Percentiles rank a stretch among this genome's conserved stretches.
These are phyloP conservation scores for Fratercula arctica DNA, from an alignment of 2,797 vertebrate genomes.

Conservation along the genomic window DNA sequence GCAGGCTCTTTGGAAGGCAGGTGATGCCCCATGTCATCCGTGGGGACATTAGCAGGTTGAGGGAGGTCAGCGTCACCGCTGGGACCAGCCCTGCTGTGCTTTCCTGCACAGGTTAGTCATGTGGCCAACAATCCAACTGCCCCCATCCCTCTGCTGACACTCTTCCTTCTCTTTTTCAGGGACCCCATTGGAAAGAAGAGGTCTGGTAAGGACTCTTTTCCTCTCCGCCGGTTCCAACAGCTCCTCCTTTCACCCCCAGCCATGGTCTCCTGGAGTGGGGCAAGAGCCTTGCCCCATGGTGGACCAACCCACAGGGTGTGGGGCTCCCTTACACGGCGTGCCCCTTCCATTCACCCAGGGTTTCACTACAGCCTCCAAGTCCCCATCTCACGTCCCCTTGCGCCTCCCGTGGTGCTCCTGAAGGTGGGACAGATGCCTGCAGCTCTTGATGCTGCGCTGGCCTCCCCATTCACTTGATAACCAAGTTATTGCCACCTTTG, in stretches of 20 bases:
- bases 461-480: background rate
- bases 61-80: background rate
- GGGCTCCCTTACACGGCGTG: accelerated
- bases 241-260: background rate
- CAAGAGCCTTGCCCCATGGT: background rate
- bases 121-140: background rate
- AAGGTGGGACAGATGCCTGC: background rate
- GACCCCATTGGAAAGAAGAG: constrained; percentile 94
- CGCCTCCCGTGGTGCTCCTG: accelerated
- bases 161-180: constrained; percentile 77
- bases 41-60: background rate
- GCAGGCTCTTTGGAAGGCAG: background rate
- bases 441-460: background rate
- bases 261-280: background rate
- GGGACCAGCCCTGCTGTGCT: background rate
- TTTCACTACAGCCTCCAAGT: background rate
- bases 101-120: background rate
- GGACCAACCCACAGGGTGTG: background rate
- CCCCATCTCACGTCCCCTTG: accelerated
- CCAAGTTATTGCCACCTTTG: background rate
- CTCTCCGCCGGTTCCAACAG: background rate
- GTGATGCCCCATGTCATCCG: background rate
- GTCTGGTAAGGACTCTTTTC: constrained; percentile 85
- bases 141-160: background rate
- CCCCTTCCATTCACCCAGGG: background rate